Base-by-base conservation (phyloP, 2,797 vertebrate species). In the Botia almorhae region DNA sequence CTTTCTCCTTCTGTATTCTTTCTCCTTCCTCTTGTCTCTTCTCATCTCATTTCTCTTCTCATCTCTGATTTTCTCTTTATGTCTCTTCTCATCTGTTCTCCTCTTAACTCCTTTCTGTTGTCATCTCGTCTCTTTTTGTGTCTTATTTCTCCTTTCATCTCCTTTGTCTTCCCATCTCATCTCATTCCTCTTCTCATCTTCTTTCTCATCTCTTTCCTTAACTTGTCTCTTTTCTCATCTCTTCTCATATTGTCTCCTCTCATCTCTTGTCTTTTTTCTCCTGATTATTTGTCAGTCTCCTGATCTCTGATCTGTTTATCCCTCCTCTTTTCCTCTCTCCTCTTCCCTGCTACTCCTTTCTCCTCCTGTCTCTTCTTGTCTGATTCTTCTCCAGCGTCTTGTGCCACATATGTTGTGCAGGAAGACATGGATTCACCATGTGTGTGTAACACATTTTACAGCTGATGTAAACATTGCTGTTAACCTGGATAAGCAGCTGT, bases 361-460 rank as follows among this genome's bases (percentile, higher is more conserved):
- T 83, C 78, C 84, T n/a, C 13, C 51, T 48, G 19, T 80, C 60
- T 23, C 21, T 73, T 74, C n/a, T 55, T 8, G 56, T 77, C 63
- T 26, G 48, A 16, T 70, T 43, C 72, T 74, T 63, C 82, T 23
- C 2, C 4, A 39, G 36, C 6, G 51, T 19, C 61, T 43, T 21
- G 55, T 84, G 82, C 71, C 86, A 80, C 86, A 85, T 85, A 85
- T 89, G 86, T 60, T 51, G 7, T 48, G 13, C 61, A 26, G 26
- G n/a, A 19, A 56, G 33, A 68, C 68, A 64, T 64, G 53, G 17
- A 78, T 51, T 26, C 58, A n/a, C 17, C 29, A 11, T 56, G 75
- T 87, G 78, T 92, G 88, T 89, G 86, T 84, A 89, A 88, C 74
- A 65, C 4, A 3, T 19, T 50, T 82, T n/a, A 7, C 19, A 67